Evolutionary conservation across 1,140 invertebrate species (phyloP).

Genomic region (Musca domestica): DNA sequence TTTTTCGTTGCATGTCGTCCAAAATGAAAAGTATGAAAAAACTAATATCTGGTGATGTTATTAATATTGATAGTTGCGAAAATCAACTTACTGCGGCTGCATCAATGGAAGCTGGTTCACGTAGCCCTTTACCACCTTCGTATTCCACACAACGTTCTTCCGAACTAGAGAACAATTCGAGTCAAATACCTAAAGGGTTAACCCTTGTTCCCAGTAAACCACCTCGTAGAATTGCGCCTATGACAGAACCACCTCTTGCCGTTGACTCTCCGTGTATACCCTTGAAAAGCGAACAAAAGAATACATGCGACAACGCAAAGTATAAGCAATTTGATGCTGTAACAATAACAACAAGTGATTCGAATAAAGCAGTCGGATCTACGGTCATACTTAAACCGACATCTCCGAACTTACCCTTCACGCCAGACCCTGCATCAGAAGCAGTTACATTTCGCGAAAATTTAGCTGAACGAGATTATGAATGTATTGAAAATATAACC

Average conservation of each 20-base stretch:
- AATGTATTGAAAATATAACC: slow-evolving; percentile 55
- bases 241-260: slow-evolving; percentile 24
- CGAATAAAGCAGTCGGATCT: slow-evolving; percentile 33
- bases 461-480: slow-evolving; percentile 42
- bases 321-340: slow-evolving; percentile 50
- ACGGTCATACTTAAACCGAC: slow-evolving; percentile 44
- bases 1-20: slow-evolving; percentile 72
- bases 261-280: slow-evolving; percentile 11
- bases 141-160: slow-evolving; percentile 58
- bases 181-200: slow-evolving; percentile 34
- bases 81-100: slow-evolving; percentile 70
- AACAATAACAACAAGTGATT: slow-evolving; percentile 45
- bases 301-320: slow-evolving; percentile 45
- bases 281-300: slow-evolving; percentile 34
- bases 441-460: slow-evolving; percentile 25
- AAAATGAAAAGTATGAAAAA: slow-evolving; percentile 85
- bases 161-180: slow-evolving; percentile 45
- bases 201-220: slow-evolving; percentile 52
- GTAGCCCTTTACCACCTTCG: slow-evolving; percentile 71
- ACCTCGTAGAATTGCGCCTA: slow-evolving; percentile 43
- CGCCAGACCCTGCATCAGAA: neutral
- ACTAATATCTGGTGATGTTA: slow-evolving; percentile 66
- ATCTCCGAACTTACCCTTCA: slow-evolving; percentile 29
- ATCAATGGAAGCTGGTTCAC: slow-evolving; percentile 72
- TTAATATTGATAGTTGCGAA: slow-evolving; percentile 68